Conservation (phyloP, 2,888 invertebrate genomes). For the Smittia sp. region DNA sequence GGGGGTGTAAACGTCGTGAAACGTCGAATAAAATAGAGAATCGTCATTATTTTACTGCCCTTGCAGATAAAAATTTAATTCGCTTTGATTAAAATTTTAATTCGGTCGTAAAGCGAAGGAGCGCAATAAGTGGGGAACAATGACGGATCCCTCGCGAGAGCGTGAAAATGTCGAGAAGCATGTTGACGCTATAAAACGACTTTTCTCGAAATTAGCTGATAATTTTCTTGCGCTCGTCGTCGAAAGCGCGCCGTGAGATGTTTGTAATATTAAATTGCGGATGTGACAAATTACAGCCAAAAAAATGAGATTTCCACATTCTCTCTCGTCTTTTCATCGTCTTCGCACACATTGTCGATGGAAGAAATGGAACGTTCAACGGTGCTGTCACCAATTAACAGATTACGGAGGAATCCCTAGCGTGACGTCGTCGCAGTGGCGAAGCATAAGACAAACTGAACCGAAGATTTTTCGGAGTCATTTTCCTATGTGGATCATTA, state of each 20-base stretch:
- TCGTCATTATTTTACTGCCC: slow-evolving; percentile 31
- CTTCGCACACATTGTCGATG: not conserved
- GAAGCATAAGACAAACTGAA: slow-evolving; percentile 5
- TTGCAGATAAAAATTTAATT: slow-evolving; percentile 24
- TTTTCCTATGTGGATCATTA: slow-evolving; percentile 24
- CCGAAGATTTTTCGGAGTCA: not conserved
- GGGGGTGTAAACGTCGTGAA: not conserved
- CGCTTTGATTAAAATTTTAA: slow-evolving; percentile 33
- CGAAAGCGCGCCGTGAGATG: not conserved
- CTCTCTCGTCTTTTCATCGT: not conserved
- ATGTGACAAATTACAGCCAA: slow-evolving; percentile 37
- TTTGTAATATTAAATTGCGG: slow-evolving; percentile 38
- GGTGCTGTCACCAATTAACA: not conserved
- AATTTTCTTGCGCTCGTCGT: slow-evolving; percentile 7
- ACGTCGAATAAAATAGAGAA: slow-evolving; percentile 13
- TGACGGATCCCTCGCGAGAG: not conserved
- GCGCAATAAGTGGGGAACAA: not conserved
- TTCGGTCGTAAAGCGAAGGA: slow-evolving; percentile 18
- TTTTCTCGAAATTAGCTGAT: slow-evolving; percentile 35
- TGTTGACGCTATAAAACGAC: slow-evolving; percentile 8
- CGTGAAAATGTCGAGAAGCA: slow-evolving; percentile 5
- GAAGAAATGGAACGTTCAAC: not conserved
- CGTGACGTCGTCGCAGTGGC: too few species aligned
- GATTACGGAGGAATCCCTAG: too few species aligned
- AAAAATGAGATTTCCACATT: slow-evolving; percentile 5